Conservation (phyloP, 2,888 invertebrate species). For the Bombyx huttoni region DNA sequence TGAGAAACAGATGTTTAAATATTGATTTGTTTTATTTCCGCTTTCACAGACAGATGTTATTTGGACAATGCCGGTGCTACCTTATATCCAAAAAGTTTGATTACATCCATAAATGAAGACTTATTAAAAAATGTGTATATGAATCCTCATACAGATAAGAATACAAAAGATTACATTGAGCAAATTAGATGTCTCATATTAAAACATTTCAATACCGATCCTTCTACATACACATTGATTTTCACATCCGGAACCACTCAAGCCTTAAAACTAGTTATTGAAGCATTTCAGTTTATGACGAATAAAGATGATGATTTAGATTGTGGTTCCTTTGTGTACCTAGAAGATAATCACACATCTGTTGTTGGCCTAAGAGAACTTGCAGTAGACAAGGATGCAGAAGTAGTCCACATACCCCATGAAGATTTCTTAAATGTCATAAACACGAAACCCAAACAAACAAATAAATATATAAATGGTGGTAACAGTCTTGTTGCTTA, state of each 20-base stretch:
- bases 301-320: conserved; percentile 23
- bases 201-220: conserved; percentile 85
- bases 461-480: conserved; percentile 22
- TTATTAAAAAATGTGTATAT: conserved; percentile 82
- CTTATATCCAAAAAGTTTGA: conserved; percentile 83
- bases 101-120: conserved; percentile 76
- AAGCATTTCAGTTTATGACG: conserved; percentile 78
- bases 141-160: conserved; percentile 92
- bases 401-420: conserved; percentile 72
- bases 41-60: conserved; percentile 77
- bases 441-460: conserved; percentile 10
- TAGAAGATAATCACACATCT: conserved; percentile 95
- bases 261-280: conserved; percentile 86
- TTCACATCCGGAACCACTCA: conserved; percentile 97
- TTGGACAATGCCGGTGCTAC: conserved; percentile 93
- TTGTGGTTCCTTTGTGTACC: conserved; percentile 81
- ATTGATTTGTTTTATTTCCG: neutral
- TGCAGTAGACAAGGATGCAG: conserved; percentile 68
- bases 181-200: conserved; percentile 87
- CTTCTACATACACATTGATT: conserved; percentile 86
- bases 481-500: conserved; percentile 79
- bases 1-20: neutral
- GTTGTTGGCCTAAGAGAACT: conserved; percentile 92
- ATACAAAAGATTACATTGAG: conserved; percentile 88
- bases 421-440: conserved; percentile 65